Evolutionary conservation across 2,113 vertebrate species (phyloP).

Genomic region (Seriola quinqueradiata): DNA sequence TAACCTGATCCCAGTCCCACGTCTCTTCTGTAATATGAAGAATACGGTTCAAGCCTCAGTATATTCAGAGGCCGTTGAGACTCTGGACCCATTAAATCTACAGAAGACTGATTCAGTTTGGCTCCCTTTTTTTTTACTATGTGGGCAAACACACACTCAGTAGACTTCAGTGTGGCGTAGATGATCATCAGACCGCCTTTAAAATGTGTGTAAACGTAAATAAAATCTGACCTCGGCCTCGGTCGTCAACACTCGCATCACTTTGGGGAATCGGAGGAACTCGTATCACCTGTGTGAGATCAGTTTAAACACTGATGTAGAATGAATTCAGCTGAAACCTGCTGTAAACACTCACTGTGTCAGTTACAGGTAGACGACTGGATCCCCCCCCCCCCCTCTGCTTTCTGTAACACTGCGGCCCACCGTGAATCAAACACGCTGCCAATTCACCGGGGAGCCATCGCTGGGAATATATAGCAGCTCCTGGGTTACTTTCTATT

Average conservation of each 20-base stretch:
- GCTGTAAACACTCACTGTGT: slow-evolving; percentile 51
- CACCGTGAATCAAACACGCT: slow-evolving; percentile 79
- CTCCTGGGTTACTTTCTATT: slow-evolving; percentile 81
- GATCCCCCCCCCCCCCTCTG: slow-evolving; percentile 45
- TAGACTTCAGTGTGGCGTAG: too few species aligned
- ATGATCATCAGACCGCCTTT: too few species aligned
- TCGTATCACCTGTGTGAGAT: slow-evolving; percentile 18
- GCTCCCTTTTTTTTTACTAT: too few species aligned
- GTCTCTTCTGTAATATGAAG: too few species aligned
- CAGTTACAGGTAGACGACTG: slow-evolving; percentile 50
- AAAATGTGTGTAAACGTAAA: too few species aligned
- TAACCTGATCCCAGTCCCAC: too few species aligned
- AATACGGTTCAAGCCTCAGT: too few species aligned
- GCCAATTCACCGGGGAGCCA: slow-evolving; percentile 77
- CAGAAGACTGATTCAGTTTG: too few species aligned
- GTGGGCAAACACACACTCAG: too few species aligned
- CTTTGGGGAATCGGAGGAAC: slow-evolving; percentile 14
- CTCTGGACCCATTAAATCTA: too few species aligned
- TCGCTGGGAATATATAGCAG: slow-evolving; percentile 78
- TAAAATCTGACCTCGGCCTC: too few species aligned
- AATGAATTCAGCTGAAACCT: slow-evolving; percentile 25
- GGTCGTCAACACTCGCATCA: neutral
- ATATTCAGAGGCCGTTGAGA: too few species aligned
- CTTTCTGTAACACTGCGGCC: slow-evolving; percentile 60
- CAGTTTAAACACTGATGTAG: slow-evolving; percentile 23